Evolutionary conservation across 2,797 vertebrate species (phyloP).

Genomic region (Thalassophryne amazonica): DNA sequence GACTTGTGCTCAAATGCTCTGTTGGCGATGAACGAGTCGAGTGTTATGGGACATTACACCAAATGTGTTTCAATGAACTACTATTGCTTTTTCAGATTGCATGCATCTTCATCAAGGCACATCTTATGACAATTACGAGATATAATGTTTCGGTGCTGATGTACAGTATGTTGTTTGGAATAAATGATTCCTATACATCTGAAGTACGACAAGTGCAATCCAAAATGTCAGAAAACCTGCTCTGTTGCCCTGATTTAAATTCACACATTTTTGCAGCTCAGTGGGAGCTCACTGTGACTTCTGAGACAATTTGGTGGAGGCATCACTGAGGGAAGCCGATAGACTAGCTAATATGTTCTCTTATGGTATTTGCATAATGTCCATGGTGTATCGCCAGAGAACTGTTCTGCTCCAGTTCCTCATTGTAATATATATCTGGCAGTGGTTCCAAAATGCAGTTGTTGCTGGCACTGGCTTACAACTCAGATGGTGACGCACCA

Average conservation of each 20-base stretch:
- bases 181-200: conserved; percentile 19
- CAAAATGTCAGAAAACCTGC: conserved; percentile 48
- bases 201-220: conserved; percentile 22
- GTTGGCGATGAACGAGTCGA: conserved; percentile 55
- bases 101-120: conserved; percentile 52
- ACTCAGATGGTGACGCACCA: conserved; percentile 66
- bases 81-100: conserved; percentile 40
- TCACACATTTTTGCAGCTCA: conserved; percentile 62
- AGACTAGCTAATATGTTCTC: conserved; percentile 80
- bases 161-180: conserved; percentile 21
- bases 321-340: conserved; percentile 72
- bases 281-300: conserved; percentile 71
- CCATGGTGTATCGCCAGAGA: conserved; percentile 73
- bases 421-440: conserved; percentile 81
- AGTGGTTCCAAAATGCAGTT: conserved; percentile 76
- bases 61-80: conserved; percentile 53
- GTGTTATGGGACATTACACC: conserved; percentile 61
- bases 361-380: conserved; percentile 80
- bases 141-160: conserved; percentile 4
- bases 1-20: conserved; percentile 53
- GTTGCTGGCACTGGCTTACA: conserved; percentile 68
- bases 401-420: conserved; percentile 80
- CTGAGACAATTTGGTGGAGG: conserved; percentile 74
- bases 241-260: conserved; percentile 70
- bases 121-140: conserved; percentile 32